phyloP scores from a whole-genome alignment of 2,113 vertebrate species.

The Lepus americanus region DNA sequence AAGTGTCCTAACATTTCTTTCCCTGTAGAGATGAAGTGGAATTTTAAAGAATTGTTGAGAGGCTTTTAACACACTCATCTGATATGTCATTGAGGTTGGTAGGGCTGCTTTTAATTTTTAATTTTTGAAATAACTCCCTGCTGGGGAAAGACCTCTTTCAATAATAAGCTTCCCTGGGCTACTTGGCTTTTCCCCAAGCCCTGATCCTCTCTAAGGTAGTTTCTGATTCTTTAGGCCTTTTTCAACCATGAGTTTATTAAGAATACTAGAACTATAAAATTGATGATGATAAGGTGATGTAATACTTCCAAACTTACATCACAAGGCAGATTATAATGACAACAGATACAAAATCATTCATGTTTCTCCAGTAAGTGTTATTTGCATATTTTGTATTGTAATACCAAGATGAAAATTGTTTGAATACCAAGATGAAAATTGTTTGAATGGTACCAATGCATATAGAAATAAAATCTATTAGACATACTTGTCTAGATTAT shows the following conservation, averaged over 20 bases:
- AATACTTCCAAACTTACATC: slow-evolving; percentile 48
- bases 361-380: background rate
- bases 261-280: background rate
- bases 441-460: background rate
- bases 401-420: background rate
- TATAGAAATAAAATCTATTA: slow-evolving; percentile 19
- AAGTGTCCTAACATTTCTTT: background rate
- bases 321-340: background rate
- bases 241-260: slow-evolving; percentile 12
- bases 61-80: slow-evolving; percentile 35
- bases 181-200: background rate
- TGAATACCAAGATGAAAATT: background rate
- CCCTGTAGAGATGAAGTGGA: slow-evolving; percentile 10
- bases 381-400: background rate
- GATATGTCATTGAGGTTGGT: slow-evolving; percentile 19
- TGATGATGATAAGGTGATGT: background rate
- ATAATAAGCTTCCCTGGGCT: background rate
- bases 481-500: background rate
- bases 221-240: background rate
- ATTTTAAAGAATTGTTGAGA: slow-evolving; percentile 52
- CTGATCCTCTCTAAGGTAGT: background rate
- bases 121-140: slow-evolving; percentile 44
- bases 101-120: slow-evolving; percentile 57
- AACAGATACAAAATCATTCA: background rate
- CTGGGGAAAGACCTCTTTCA: background rate